phyloP scores from a whole-genome alignment of 2,888 invertebrate genomes.

The Autographa gamma region DNA sequence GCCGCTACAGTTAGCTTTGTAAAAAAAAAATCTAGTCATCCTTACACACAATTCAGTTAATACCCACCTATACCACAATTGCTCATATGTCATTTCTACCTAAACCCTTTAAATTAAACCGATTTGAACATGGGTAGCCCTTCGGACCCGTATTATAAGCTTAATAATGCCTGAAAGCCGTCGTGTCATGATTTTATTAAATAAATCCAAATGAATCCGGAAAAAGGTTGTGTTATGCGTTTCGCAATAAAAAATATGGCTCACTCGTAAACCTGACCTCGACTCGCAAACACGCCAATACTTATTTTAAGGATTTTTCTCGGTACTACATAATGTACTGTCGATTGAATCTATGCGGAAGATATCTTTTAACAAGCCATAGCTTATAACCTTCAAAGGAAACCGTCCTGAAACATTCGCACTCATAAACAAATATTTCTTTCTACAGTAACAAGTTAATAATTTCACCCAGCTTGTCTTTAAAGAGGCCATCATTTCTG shows the following conservation, averaged over 20 bases:
- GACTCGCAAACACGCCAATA: conserved; percentile 9
- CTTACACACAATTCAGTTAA: conserved; percentile 25
- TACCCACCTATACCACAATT: conserved; percentile 16
- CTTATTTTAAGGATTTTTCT: no score
- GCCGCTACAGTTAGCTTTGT: no score
- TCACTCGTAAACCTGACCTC: conserved; percentile 71
- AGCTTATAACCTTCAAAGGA: no score
- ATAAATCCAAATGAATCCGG: conserved; percentile 80
- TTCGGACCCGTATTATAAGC: conserved; percentile 42
- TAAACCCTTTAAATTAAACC: background rate
- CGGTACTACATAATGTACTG: no score
- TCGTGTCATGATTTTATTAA: conserved; percentile 76
- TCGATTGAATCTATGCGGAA: no score
- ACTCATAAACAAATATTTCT: no score
- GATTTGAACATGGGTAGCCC: background rate
- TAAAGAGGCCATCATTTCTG: conserved; percentile 4
- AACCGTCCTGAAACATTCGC: no score
- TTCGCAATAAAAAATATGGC: conserved; percentile 76
- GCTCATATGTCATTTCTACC: background rate
- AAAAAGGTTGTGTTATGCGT: conserved; percentile 66
- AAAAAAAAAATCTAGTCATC: no score
- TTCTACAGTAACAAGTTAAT: no score
- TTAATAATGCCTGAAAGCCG: conserved; percentile 57
- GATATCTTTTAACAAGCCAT: no score
- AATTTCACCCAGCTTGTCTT: no score